phyloP scores from a whole-genome alignment of 2,888 invertebrate genomes.

The Hymenopus coronatus region DNA sequence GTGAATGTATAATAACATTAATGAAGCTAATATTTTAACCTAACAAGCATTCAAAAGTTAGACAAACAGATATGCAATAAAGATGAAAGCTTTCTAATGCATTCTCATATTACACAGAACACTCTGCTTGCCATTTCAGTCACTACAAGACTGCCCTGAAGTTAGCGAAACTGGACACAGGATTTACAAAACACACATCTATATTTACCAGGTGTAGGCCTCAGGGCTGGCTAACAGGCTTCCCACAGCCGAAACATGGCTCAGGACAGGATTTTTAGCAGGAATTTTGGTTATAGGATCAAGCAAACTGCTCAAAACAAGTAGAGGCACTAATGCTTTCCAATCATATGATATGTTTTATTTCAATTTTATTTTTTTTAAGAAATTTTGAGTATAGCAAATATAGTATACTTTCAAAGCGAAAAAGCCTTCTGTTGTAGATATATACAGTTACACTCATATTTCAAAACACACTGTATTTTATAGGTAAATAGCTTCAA shows the following conservation, averaged over 20 bases:
- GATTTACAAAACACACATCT: neutral
- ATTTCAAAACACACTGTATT: neutral
- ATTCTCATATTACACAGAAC: neutral
- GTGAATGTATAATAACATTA: neutral
- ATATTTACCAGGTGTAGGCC: slow-evolving; percentile 1
- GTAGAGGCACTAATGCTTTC: neutral
- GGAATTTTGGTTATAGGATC: neutral
- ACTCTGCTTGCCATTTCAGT: neutral
- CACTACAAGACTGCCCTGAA: neutral
- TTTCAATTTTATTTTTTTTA: neutral
- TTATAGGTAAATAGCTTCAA: neutral
- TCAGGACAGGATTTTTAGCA: neutral
- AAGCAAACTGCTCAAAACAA: neutral
- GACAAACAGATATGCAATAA: neutral
- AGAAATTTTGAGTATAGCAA: neutral
- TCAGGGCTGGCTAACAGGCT: neutral
- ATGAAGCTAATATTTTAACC: neutral
- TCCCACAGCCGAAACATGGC: neutral
- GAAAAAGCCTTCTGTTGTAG: neutral
- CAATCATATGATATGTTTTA: neutral
- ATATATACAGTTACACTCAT: neutral
- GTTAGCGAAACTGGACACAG: neutral
- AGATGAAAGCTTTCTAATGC: neutral
- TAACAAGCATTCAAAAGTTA: neutral
- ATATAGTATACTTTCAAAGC: neutral